Base-by-base conservation (phyloP, 2,113 vertebrate genomes). In the Serinus canaria region DNA sequence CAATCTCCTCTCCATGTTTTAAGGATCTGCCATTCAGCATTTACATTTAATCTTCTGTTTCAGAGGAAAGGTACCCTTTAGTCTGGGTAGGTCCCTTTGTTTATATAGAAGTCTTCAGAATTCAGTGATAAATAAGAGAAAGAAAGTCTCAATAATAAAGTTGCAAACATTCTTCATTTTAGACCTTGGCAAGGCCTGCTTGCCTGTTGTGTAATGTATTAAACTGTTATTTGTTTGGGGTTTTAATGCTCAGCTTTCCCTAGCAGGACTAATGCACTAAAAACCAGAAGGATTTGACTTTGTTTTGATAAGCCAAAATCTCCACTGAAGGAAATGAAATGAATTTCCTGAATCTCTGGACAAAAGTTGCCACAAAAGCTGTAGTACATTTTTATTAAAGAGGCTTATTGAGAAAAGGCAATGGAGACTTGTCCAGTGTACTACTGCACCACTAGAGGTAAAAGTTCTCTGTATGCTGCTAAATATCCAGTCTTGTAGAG, bases 261-360 rank as follows among this genome's bases (percentile, higher is more conserved):
- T 78, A 90, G 80, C 58, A 60, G 35, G 24, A 60, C 83, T 90
- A 86, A 64, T 67, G 87, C 77, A 94, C 64, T 55, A 37, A 66
- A 74, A 50, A 95, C 60, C n/a, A 8, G 0, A 67, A 87, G 92
- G 94, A 92, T 83, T 83, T 73, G 16, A 77, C 18, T 84, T 83
- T 91, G 69, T 76, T 96, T 55, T 72, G 58, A 89, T 93, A 95
- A 94, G 49, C 80, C 62, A 43, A 83, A 81, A 53, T 84, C 56
- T 84, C 68, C 55, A 37, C 39, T 56, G 41, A 63, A 95, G 77
- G 89, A 96, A 95, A 96, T 87, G 37, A 93, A 96, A 95, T 82
- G 15, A 62, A 68, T 96, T 96, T 95, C 91, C 92, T 87, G 79
- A 90, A 46, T 90, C 69, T 87, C 78, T 75, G 52, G 82, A 90